These are phyloP conservation scores for Diplogasteroides magnus DNA, from an alignment of 1,140 invertebrate genomes.

Conservation along the genomic window DNA sequence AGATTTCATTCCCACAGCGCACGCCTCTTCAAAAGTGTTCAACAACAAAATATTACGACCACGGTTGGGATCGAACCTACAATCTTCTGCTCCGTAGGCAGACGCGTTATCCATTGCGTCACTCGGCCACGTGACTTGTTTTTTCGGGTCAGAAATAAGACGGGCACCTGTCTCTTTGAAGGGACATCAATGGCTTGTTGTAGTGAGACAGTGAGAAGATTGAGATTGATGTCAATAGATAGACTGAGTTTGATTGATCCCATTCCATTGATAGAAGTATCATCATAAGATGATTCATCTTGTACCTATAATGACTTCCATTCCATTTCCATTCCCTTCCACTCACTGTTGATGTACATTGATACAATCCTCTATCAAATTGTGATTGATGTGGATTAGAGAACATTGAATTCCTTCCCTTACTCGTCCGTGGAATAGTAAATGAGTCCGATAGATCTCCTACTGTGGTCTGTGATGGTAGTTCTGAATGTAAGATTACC, in stretches of 20 bases:
- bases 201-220: conserved; percentile 18
- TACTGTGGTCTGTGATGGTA: too few species aligned
- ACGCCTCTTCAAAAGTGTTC: too few species aligned
- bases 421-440: conserved; percentile 38
- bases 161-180: conserved; percentile 15
- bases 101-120: background rate
- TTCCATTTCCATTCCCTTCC: background rate
- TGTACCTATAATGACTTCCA: background rate
- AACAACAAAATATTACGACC: too few species aligned
- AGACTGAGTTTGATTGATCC: conserved; percentile 28
- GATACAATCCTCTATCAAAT: conserved; percentile 48
- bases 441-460: conserved; percentile 43
- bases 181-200: conserved; percentile 26
- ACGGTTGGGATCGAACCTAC: background rate
- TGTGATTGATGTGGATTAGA: conserved; percentile 39
- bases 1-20: too few species aligned
- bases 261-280: conserved; percentile 16
- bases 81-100: background rate
- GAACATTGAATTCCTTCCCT: conserved; percentile 41
- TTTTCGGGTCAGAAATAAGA: too few species aligned
- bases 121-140: too few species aligned
- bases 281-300: conserved; percentile 23
- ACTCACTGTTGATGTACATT: conserved; percentile 17
- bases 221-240: conserved; percentile 16
- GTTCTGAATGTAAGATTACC: conserved; percentile 20